Evolutionary conservation across 2,797 vertebrate genomes (phyloP), one percentile per base, ranked within the genome.

Genomic region (Brachyalestes nurse): DNA sequence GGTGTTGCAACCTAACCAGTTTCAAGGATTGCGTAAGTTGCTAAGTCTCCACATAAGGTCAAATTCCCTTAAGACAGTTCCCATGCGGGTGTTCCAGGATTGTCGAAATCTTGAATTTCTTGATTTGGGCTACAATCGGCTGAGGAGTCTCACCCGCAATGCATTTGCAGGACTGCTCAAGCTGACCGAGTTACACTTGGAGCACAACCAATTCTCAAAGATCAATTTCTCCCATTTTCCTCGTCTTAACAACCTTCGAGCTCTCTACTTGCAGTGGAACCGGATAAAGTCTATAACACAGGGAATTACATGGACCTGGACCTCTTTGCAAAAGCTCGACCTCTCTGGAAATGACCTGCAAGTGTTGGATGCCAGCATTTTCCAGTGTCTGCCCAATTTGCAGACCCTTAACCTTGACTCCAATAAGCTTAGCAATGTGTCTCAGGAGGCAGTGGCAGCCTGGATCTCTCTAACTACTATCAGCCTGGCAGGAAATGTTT

Each of bases 171-270:
- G 98, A 81, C 96, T 99, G 23, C 85, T 98, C n/a, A 99, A 99
- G 89, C 83, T 99, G 72, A 95, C 96, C 0, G 98, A 99, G 91
- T 95, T 99, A 72, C 98, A 99, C 81, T 81, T 99, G 94, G 97
- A 99, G 89, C 97, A 99, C 92, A 99, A 99, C 88, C 97, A 99
- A 91, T 98, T 99, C 88, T 98, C 98, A 38, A 98, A 98, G 92
- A 96, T 99, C 87, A 99, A 99, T 81, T 96, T 99, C 75, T 96
- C 96, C 76, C 97, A 99, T 90, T 99, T 99, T 78, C 97, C 98
- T 0, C 96, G 98, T 21, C 96, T 99, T 90, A 96, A 95, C 86
- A 98, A 97, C 90, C 94, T 99, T 49, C 94, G 97, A 77, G 97
- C 97, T 0, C 96, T 99, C 64, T 99, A 98, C 72, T 83, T 99